Base-by-base conservation (phyloP, 2,888 invertebrate genomes). In the Epistrophe eligans region DNA sequence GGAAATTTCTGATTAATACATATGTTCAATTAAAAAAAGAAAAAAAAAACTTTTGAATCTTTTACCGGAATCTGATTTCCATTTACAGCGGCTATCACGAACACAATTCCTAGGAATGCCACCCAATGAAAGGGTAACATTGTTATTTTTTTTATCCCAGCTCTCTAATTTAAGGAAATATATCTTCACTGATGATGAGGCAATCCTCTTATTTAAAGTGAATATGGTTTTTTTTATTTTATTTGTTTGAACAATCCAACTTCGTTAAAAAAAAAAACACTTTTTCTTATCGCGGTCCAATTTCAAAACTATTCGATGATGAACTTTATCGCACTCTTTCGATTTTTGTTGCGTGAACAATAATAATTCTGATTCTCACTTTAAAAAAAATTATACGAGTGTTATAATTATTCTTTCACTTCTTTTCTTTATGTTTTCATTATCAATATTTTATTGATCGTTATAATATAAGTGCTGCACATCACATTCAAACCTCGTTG, bases 81-180 rank as follows among this genome's bases (percentile, higher is more conserved):
- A 90, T 91, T 90, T 76, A 90, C 89, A 73, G 88, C 88, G 85
- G 90, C 90, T 71, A 91, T 81, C 43, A 91, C 84, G 48, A 92
- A 80, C 84, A 90, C 88, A 43, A 91, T 88, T 79, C 90, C 90
- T 85, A 92, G 79, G 77, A 91, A 89, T 89, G 90, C 79, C 88
- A 91, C 91, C 92, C 91, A 92, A 85, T 89, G 90, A 88, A 91
- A 89, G 92, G 92, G 90, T 91, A 91, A 89, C 92, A 92, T 92
- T 89, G 90, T 89, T 81, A 1, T 15, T 0, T 60, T 79, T 35
- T 40, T 67, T 83, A 83, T 79, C 76, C 76, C 79, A 84, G 67
- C 77, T 73, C 76, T 43, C 79, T 45, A n/a, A 45, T 74, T 50
- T 52, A 62, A 62, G 48, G 24, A 35, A 64, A 79, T 28, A 50